Evolutionary conservation across 2,888 invertebrate species (phyloP).

Genomic region (Cerceris rybyensis): DNA sequence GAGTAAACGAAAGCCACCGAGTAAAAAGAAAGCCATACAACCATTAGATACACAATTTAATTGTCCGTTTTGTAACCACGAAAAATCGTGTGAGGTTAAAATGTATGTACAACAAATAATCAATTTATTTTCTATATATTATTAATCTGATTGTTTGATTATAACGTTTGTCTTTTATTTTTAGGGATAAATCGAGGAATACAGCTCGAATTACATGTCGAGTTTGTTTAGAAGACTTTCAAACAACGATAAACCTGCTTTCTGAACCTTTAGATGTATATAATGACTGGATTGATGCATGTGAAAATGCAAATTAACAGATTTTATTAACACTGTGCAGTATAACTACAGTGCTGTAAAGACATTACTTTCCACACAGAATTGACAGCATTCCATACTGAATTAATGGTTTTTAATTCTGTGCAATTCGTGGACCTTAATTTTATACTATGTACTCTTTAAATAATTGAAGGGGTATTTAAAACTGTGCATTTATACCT

Average conservation of each 20-base stretch:
- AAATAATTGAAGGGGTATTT: conserved; percentile 6
- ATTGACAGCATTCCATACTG: conserved; percentile 10
- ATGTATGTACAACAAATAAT: conserved; percentile 87
- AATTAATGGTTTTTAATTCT: neutral
- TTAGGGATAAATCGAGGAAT: conserved; percentile 96
- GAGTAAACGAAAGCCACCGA: conserved; percentile 98
- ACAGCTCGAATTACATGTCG: conserved; percentile 97
- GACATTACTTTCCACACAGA: conserved; percentile 4
- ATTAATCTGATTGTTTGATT: conserved; percentile 5
- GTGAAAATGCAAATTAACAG: conserved; percentile 93
- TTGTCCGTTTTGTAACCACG: conserved; percentile 99
- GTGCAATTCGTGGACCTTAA: conserved; percentile 21
- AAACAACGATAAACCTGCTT: conserved; percentile 96
- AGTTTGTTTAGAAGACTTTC: conserved; percentile 98
- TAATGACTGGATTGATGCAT: conserved; percentile 99
- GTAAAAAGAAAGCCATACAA: conserved; percentile 95
- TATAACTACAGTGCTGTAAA: conserved; percentile 3
- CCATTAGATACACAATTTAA: conserved; percentile 98
- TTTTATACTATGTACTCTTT: conserved; percentile 11
- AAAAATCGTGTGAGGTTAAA: conserved; percentile 99
- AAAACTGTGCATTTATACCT: conserved; percentile 11
- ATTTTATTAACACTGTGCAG: conserved; percentile 1
- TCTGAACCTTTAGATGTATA: conserved; percentile 99
- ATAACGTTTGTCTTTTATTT: conserved; percentile 69
- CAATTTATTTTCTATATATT: neutral